Conservation (phyloP, 2,113 vertebrate genomes). For the Thermophis baileyi region DNA sequence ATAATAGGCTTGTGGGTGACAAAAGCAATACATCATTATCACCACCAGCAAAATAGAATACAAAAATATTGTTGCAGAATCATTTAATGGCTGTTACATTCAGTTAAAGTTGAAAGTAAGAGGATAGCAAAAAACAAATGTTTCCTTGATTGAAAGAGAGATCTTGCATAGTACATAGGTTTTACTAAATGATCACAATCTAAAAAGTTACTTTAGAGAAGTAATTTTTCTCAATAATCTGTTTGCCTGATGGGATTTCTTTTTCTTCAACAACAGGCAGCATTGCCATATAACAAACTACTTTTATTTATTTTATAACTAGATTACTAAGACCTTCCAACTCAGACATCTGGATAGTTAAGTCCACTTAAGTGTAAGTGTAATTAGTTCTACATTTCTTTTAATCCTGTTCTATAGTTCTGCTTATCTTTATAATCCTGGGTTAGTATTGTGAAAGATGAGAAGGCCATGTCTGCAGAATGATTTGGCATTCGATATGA, state of each 20-base stretch:
- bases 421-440: background rate
- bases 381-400: background rate
- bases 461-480: background rate
- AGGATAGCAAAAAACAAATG: background rate
- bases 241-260: background rate
- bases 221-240: background rate
- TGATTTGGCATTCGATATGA: background rate
- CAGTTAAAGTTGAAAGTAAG: background rate
- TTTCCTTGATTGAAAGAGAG: background rate
- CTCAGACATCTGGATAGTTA: background rate
- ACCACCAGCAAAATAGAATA: background rate
- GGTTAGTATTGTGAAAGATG: background rate
- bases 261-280: background rate
- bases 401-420: background rate
- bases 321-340: background rate
- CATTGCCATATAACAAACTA: background rate
- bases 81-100: background rate
- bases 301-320: background rate
- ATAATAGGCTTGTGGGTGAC: background rate
- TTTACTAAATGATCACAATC: background rate
- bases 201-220: background rate
- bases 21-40: background rate
- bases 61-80: background rate
- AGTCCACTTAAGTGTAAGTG: background rate
- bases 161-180: background rate